Conservation (phyloP, 1,140 invertebrate genomes). For the Ridgeia piscesae region DNA sequence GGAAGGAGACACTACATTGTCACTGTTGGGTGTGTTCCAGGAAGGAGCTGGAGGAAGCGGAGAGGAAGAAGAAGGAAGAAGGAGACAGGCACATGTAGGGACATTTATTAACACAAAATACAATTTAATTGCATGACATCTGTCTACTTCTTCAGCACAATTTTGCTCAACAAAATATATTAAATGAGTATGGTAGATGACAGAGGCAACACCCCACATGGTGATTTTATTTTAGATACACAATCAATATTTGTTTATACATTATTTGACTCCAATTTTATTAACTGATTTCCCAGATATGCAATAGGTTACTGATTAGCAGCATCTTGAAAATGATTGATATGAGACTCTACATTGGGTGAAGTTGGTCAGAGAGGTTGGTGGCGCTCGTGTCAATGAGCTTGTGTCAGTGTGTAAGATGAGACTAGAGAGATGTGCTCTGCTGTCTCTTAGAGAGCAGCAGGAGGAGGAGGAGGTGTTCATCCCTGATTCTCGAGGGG, state of each 20-base stretch:
- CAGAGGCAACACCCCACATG: background rate
- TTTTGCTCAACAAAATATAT: background rate
- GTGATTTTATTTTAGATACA: background rate
- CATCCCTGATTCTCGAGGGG: background rate
- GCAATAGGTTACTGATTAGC: background rate
- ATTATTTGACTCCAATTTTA: background rate
- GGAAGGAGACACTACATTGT: too few species aligned
- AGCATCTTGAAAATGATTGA: background rate
- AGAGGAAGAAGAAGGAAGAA: too few species aligned
- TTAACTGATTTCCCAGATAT: background rate
- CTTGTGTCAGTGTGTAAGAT: too few species aligned
- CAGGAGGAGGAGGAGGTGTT: constrained; percentile 10
- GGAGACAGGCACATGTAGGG: too few species aligned
- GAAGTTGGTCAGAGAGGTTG: too few species aligned
- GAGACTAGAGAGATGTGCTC: background rate
- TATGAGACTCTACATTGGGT: background rate
- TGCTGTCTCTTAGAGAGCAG: constrained; percentile 11
- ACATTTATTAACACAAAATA: background rate
- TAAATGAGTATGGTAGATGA: background rate
- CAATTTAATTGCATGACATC: background rate
- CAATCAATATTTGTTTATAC: background rate
- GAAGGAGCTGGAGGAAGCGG: too few species aligned
- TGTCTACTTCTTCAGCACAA: background rate
- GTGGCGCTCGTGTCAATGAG: too few species aligned
- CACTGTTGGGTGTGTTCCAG: too few species aligned